Conservation (phyloP, 1,140 invertebrate species). For the Epicauta chinensis region DNA sequence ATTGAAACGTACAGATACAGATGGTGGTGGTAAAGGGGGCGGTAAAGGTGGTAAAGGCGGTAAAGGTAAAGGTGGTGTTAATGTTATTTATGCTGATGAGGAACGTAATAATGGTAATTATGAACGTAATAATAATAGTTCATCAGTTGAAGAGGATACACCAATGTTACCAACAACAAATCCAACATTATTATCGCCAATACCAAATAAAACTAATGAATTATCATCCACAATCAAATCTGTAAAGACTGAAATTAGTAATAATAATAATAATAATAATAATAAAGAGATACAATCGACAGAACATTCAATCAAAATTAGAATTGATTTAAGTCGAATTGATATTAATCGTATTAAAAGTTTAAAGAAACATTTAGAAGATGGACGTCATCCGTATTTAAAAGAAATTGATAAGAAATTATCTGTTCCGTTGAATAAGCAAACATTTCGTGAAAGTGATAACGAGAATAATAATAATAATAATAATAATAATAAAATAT, state of each 20-base stretch:
- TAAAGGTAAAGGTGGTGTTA: constrained; percentile 42
- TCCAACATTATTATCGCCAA: constrained; percentile 27
- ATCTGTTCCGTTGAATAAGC: neutral
- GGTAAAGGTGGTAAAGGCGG: constrained; percentile 51
- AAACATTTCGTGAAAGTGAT: neutral
- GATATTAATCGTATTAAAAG: constrained; percentile 18
- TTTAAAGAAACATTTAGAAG: constrained; percentile 23
- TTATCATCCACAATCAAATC: constrained; percentile 22
- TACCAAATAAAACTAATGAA: constrained; percentile 20
- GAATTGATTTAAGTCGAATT: constrained; percentile 33
- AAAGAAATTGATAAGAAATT: constrained; percentile 1
- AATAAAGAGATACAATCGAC: neutral
- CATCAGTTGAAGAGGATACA: constrained; percentile 39
- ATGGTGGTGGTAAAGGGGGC: constrained; percentile 47
- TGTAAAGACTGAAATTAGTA: constrained; percentile 23
- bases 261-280: neutral
- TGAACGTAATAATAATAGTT: constrained; percentile 38
- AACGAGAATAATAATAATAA: constrained; percentile 12
- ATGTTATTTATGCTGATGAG: constrained; percentile 38
- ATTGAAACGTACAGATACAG: constrained; percentile 34
- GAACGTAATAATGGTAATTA: constrained; percentile 21
- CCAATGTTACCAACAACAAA: constrained; percentile 30
- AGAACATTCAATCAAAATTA: constrained; percentile 20
- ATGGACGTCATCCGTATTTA: constrained; percentile 6
- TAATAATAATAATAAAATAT: constrained; percentile 16